These are phyloP conservation scores for Gonioctena quinquepunctata DNA, from an alignment of 1,140 invertebrate genomes.

Conservation along the genomic window DNA sequence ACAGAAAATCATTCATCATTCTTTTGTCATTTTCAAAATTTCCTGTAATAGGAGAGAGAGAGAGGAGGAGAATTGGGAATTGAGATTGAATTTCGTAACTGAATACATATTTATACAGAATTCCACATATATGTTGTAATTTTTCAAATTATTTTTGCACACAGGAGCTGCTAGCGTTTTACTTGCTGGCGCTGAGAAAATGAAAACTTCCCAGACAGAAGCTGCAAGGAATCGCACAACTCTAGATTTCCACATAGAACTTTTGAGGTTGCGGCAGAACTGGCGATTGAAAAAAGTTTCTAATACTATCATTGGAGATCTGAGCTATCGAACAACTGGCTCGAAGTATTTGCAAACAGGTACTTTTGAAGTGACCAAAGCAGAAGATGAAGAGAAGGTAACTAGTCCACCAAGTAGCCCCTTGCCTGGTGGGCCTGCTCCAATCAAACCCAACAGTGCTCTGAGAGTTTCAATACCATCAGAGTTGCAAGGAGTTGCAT, in stretches of 20 bases:
- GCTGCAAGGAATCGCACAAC: constrained; percentile 72
- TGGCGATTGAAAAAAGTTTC: constrained; percentile 96
- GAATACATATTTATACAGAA: too few relatives aligned
- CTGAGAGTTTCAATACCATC: constrained; percentile 89
- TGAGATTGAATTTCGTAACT: too few relatives aligned
- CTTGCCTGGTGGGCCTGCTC: constrained; percentile 52
- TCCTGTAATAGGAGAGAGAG: too few relatives aligned
- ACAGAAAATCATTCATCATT: too few relatives aligned
- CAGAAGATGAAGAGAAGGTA: constrained; percentile 75
- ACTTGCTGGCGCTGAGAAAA: constrained; percentile 80
- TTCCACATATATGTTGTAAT: too few relatives aligned
- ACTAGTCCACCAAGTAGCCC: constrained; percentile 61
- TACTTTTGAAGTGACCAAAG: constrained; percentile 95
- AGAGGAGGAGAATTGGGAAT: too few relatives aligned
- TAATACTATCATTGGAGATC: constrained; percentile 93
- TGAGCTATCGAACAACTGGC: constrained; percentile 92
- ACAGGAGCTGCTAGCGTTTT: constrained; percentile 71
- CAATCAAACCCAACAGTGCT: constrained; percentile 72
- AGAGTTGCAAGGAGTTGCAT: constrained; percentile 92
- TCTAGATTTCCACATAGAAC: constrained; percentile 91
- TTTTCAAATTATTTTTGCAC: too few relatives aligned
- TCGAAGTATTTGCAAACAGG: constrained; percentile 92
- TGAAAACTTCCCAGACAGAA: constrained; percentile 80
- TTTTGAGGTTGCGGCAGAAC: constrained; percentile 86
- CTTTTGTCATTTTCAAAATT: too few relatives aligned